Conservation (phyloP, 2,113 vertebrate genomes). For the Seriola dumerili region DNA sequence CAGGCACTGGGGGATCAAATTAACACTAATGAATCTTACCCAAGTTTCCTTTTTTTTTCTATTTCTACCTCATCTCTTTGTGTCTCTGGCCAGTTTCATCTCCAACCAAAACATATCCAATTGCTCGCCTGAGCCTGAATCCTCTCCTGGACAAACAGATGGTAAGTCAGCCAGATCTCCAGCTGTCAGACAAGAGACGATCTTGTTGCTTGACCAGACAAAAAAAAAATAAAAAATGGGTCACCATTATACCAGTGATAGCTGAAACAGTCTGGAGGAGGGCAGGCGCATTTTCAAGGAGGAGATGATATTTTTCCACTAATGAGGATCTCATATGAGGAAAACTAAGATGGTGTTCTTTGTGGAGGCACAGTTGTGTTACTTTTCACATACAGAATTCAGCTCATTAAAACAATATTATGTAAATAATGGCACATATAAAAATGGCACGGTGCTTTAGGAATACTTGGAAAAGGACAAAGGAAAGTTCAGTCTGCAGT, state of each 20-base stretch:
- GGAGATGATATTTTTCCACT: conserved; percentile 26
- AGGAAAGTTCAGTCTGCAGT: conserved; percentile 40
- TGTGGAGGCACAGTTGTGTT: background rate
- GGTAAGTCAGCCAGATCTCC: conserved; percentile 45
- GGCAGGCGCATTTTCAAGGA: conserved; percentile 17
- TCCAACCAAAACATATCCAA: conserved; percentile 63
- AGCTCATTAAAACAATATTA: background rate
- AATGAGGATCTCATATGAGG: conserved; percentile 56
- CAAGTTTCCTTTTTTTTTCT: conserved; percentile 16
- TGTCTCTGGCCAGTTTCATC: conserved; percentile 56
- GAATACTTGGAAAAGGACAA: conserved; percentile 25
- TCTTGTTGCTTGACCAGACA: conserved; percentile 22
- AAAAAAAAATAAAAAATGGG: conserved; percentile 35
- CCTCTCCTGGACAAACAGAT: conserved; percentile 64
- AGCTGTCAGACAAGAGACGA: conserved; percentile 51
- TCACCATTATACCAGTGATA: conserved; percentile 43
- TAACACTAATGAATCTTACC: conserved; percentile 26
- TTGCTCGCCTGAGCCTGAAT: conserved; percentile 17
- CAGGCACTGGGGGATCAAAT: conserved; percentile 46
- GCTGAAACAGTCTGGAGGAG: conserved; percentile 51
- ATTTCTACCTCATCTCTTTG: conserved; percentile 35
- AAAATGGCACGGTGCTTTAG: conserved; percentile 14
- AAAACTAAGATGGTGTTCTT: conserved; percentile 25
- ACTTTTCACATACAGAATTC: background rate
- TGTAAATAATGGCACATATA: background rate